These are phyloP conservation scores for Batillaria attramentaria DNA, from an alignment of 1,140 invertebrate genomes.

Conservation along the genomic window DNA sequence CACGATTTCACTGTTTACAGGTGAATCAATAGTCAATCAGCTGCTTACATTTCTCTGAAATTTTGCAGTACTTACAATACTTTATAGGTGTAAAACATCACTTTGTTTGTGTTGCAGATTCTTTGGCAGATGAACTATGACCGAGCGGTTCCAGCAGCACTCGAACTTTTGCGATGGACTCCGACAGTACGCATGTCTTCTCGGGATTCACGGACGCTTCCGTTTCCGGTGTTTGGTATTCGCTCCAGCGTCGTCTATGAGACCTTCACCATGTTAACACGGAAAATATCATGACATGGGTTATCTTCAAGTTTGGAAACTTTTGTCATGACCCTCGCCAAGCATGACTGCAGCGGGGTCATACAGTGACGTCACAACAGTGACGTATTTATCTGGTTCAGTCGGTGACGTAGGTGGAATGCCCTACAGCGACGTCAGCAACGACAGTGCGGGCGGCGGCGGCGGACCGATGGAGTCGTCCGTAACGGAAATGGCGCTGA, in stretches of 20 bases:
- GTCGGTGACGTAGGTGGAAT: neutral
- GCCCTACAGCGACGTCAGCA: neutral
- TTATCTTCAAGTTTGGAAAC: neutral
- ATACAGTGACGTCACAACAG: slow-evolving; percentile 7
- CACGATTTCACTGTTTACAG: too few species aligned
- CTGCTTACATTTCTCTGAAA: too few species aligned
- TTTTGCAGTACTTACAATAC: too few species aligned
- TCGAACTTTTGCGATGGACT: too few species aligned
- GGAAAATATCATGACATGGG: neutral
- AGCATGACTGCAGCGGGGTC: neutral
- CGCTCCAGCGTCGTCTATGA: neutral
- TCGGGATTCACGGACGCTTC: too few species aligned
- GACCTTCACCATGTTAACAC: neutral
- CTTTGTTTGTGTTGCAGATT: too few species aligned
- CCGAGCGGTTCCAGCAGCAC: too few species aligned
- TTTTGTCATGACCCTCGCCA: neutral
- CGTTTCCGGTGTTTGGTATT: neutral
- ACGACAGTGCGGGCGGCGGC: neutral
- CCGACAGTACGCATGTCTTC: too few species aligned
- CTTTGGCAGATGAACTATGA: too few species aligned
- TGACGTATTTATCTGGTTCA: neutral
- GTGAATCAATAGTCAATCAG: too few species aligned
- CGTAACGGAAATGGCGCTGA: neutral
- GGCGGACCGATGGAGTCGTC: neutral
- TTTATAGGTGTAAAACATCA: too few species aligned